Evolutionary conservation across 2,113 vertebrate genomes (phyloP).

Genomic region (Pyrgilauda ruficollis): DNA sequence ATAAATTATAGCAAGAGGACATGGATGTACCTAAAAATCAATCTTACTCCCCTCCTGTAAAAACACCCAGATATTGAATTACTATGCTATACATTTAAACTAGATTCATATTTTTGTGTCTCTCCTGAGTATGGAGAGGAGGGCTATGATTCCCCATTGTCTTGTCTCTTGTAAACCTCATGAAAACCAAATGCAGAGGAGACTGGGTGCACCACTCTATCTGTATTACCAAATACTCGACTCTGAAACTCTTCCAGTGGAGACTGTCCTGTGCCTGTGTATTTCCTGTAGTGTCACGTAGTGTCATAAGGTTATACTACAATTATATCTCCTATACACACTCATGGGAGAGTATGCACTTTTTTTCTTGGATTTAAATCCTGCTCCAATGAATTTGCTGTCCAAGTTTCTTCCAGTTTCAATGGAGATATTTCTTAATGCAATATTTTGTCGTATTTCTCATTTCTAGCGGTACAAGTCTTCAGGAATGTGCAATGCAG

Average conservation of each 20-base stretch:
- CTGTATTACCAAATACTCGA: not conserved
- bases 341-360: not conserved
- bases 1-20: not conserved
- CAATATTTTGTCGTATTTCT: not conserved
- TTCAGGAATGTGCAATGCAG: not conserved
- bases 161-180: not conserved
- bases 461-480: not conserved
- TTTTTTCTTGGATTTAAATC: not conserved
- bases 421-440: not conserved
- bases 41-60: not conserved
- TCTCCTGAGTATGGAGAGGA: not conserved
- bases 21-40: not conserved
- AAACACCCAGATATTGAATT: not conserved
- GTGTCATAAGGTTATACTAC: not conserved
- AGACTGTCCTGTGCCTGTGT: not conserved
- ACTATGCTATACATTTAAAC: not conserved
- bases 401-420: not conserved
- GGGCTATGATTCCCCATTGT: not conserved
- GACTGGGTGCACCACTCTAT: accelerated
- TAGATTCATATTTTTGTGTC: not conserved
- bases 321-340: not conserved
- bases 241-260: not conserved
- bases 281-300: not conserved
- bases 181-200: not conserved
- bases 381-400: not conserved